Evolutionary conservation across 2,888 invertebrate species (phyloP).

Genomic region (Camptogramma bilineatum): DNA sequence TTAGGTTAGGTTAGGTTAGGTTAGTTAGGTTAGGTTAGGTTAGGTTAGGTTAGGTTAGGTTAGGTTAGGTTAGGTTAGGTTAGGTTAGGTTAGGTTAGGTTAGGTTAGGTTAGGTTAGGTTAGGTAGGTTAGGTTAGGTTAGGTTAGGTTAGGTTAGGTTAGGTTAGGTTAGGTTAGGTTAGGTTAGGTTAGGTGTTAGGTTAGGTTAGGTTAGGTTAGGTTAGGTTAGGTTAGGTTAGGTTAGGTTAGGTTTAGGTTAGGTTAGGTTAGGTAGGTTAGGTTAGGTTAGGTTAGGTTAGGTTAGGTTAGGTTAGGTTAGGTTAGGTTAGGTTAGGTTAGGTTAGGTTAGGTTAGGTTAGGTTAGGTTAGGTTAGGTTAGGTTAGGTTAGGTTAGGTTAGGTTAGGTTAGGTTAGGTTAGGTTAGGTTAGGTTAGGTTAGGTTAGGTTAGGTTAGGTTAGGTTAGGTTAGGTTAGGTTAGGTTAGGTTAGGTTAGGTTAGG

Average conservation of each 20-base stretch:
- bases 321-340: slow-evolving; percentile 32
- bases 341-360: slow-evolving; percentile 34
- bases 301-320: slow-evolving; percentile 34
- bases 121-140: slow-evolving; percentile 26
- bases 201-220: too few relatives aligned
- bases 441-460: slow-evolving; percentile 40
- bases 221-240: too few relatives aligned
- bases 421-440: slow-evolving; percentile 37
- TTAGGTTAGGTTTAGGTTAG: too few relatives aligned
- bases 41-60: slow-evolving; percentile 17
- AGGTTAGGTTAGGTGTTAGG: too few relatives aligned
- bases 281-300: slow-evolving; percentile 27
- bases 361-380: slow-evolving; percentile 34
- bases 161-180: too few relatives aligned
- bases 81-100: slow-evolving; percentile 13
- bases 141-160: slow-evolving; percentile 28
- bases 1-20: slow-evolving; percentile 38
- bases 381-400: slow-evolving; percentile 31
- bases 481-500: slow-evolving; percentile 38
- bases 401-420: slow-evolving; percentile 32
- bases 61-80: slow-evolving; percentile 15
- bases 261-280: too few relatives aligned
- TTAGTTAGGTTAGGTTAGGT: slow-evolving; percentile 24
- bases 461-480: slow-evolving; percentile 40
- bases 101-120: slow-evolving; percentile 13